A percentile compares a stretch with the other conserved stretches of the same genome.
phyloP scores from a whole-genome alignment of 1,140 invertebrate genomes.

The Rhyzopertha dominica region DNA sequence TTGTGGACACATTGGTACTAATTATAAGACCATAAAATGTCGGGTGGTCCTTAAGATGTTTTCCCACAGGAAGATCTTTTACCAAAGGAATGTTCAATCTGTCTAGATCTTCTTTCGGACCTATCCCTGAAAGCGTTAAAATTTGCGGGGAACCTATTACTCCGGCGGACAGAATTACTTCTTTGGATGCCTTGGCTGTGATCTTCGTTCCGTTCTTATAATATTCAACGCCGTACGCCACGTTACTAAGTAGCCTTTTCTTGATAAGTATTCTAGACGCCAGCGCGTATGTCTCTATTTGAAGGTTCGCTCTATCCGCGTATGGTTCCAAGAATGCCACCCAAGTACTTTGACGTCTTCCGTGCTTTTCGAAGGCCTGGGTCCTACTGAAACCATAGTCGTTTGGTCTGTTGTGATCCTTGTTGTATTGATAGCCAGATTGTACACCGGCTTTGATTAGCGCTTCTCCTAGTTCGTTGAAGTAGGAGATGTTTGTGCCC shows the following conservation, averaged over 20 bases:
- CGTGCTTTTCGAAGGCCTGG: slow-evolving; percentile 60
- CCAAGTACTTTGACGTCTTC: slow-evolving; percentile 62
- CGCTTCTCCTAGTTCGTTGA: too few species aligned
- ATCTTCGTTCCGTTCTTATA: slow-evolving; percentile 57
- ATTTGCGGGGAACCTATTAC: slow-evolving; percentile 65
- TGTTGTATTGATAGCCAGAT: slow-evolving; percentile 56
- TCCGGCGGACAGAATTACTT: slow-evolving; percentile 67
- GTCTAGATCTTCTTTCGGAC: slow-evolving; percentile 59
- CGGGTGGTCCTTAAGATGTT: slow-evolving; percentile 73
- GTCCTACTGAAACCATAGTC: slow-evolving; percentile 57
- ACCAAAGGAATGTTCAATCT: slow-evolving; percentile 54
- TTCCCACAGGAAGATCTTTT: slow-evolving; percentile 63
- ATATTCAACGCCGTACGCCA: slow-evolving; percentile 69
- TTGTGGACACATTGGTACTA: too few species aligned
- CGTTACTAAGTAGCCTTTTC: slow-evolving; percentile 55
- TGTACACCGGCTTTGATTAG: slow-evolving; percentile 62
- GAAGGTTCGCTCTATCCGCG: slow-evolving; percentile 55
- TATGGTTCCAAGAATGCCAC: slow-evolving; percentile 62
- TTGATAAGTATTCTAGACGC: slow-evolving; percentile 68
- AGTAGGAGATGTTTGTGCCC: slow-evolving; percentile 52
- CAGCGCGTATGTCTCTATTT: slow-evolving; percentile 54
- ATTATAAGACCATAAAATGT: too few species aligned
- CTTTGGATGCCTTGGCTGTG: slow-evolving; percentile 60
- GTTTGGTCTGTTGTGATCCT: slow-evolving; percentile 62
- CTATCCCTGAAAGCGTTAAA: slow-evolving; percentile 72